phyloP scores from a whole-genome alignment of 2,113 vertebrate genomes.

The Corapipo altera region DNA sequence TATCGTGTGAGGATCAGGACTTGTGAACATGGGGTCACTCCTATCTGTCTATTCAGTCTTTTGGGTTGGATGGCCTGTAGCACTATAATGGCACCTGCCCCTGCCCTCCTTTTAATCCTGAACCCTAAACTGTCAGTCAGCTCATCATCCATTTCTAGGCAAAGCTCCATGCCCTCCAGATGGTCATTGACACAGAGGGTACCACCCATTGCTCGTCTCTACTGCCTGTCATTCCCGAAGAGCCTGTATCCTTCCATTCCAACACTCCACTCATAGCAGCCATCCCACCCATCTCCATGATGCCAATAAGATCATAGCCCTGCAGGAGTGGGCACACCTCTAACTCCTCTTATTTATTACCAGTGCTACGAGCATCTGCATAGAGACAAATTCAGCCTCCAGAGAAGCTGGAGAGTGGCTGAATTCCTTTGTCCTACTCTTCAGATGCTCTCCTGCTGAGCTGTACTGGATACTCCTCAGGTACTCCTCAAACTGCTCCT shows the following conservation, averaged over 20 bases:
- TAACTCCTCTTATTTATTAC: background rate
- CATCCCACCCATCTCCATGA: background rate
- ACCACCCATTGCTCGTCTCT: background rate
- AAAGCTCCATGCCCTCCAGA: background rate
- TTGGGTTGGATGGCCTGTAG: background rate
- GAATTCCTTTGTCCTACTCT: background rate
- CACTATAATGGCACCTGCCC: background rate
- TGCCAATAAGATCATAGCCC: background rate
- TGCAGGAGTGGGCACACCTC: background rate
- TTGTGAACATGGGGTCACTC: background rate
- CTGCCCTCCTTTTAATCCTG: background rate
- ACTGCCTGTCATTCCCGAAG: background rate
- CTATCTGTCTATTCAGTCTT: background rate
- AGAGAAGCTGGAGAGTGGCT: background rate
- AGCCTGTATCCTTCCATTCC: background rate
- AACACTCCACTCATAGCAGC: fast-evolving
- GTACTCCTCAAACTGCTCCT: background rate
- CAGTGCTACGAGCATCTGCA: background rate
- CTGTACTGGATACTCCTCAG: background rate
- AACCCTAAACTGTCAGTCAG: background rate
- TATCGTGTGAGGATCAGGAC: background rate
- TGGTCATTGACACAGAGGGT: background rate
- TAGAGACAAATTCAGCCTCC: background rate
- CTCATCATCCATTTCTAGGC: background rate
- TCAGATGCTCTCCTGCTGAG: background rate